A percentile compares a stretch with the other conserved stretches of the same genome.
Conservation (phyloP, 2,113 vertebrate genomes). For the Cyphomyrus discorhynchus region DNA sequence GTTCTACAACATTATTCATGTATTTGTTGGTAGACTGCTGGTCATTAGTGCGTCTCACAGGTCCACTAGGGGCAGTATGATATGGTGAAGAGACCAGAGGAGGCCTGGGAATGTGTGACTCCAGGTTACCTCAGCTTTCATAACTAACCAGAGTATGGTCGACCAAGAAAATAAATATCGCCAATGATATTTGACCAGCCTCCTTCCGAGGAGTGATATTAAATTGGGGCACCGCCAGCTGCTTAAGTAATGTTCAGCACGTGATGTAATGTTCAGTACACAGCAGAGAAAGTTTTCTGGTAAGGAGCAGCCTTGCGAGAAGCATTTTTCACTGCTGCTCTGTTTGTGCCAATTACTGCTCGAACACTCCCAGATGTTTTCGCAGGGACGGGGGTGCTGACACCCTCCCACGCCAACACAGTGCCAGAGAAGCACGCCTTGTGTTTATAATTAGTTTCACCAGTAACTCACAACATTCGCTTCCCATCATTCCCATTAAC, state of each 20-base stretch:
- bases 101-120: background rate
- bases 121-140: background rate
- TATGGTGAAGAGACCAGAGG: no score
- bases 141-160: background rate
- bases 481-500: conserved; percentile 17
- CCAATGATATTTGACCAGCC: background rate
- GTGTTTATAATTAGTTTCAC: background rate
- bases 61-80: background rate
- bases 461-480: background rate
- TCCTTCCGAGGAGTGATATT: background rate
- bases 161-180: background rate
- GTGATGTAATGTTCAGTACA: background rate
- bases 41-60: background rate
- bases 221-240: background rate
- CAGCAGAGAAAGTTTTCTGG: background rate
- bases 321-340: background rate
- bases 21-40: background rate
- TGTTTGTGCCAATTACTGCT: background rate
- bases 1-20: background rate
- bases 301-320: background rate
- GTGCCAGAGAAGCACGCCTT: background rate
- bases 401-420: background rate
- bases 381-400: background rate
- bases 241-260: background rate
- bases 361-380: background rate